These are phyloP conservation scores for Tachina lurida DNA, from an alignment of 2,888 invertebrate genomes.

Conservation along the genomic window DNA sequence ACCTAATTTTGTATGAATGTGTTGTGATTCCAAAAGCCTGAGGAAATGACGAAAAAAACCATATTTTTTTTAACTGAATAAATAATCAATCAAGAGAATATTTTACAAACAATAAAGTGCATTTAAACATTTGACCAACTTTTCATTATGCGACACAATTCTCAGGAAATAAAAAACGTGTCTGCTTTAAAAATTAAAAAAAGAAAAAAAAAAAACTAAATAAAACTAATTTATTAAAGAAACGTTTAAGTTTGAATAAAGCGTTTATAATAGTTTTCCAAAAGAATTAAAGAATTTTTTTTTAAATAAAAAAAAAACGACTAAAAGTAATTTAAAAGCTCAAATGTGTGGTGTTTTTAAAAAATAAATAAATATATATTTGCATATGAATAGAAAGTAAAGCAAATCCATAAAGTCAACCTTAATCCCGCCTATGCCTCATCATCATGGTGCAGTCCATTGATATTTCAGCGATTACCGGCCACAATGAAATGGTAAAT, in stretches of 20 bases:
- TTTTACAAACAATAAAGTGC: not conserved
- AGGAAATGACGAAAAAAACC: not conserved
- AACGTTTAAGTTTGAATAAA: not conserved
- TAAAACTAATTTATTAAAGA: slow-evolving; percentile 23
- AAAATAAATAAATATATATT: not conserved
- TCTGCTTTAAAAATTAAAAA: not conserved
- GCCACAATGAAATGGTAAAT: slow-evolving; percentile 80
- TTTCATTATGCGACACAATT: not conserved
- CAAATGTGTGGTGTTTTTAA: not conserved
- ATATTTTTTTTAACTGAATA: not conserved
- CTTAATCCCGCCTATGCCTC: not conserved
- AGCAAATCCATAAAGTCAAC: not conserved
- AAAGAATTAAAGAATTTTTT: not conserved
- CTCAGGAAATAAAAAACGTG: not conserved
- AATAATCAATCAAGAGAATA: not conserved
- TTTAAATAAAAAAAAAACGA: not conserved
- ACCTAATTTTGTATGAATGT: slow-evolving; percentile 31
- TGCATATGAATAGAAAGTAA: not conserved
- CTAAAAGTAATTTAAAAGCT: not conserved
- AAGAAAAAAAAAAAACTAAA: not conserved
- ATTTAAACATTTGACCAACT: slow-evolving; percentile 6
- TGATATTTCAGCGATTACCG: slow-evolving; percentile 81
- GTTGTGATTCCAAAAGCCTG: slow-evolving; percentile 19
- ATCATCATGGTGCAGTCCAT: slow-evolving; percentile 81
- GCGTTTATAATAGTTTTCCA: not conserved